Conservation (phyloP, 2,113 vertebrate species). For the Poeciliopsis retropinna region DNA sequence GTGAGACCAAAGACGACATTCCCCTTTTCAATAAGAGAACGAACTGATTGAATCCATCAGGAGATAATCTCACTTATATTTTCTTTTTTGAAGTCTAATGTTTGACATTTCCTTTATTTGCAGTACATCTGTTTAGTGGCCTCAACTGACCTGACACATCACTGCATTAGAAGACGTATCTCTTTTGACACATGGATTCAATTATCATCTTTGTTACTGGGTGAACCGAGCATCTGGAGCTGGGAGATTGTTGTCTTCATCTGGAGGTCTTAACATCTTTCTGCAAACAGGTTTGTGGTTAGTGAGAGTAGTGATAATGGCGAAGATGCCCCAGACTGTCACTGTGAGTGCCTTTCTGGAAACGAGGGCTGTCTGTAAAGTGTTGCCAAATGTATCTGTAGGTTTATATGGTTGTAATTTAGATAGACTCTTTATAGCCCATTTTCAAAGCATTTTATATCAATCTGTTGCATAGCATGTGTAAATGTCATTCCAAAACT, state of each 20-base stretch:
- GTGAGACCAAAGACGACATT: slow-evolving; percentile 50
- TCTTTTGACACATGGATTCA: slow-evolving; percentile 56
- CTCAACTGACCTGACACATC: slow-evolving; percentile 51
- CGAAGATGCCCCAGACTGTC: slow-evolving; percentile 15
- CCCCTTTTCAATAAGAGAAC: slow-evolving; percentile 37
- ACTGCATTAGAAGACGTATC: slow-evolving; percentile 46
- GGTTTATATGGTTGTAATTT: neutral
- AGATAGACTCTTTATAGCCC: neutral
- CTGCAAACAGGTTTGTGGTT: slow-evolving; percentile 29
- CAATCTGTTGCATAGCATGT: neutral
- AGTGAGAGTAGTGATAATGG: slow-evolving; percentile 42
- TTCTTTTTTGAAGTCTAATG: slow-evolving; percentile 40
- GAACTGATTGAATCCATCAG: slow-evolving; percentile 64
- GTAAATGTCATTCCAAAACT: neutral
- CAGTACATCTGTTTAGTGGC: slow-evolving; percentile 58
- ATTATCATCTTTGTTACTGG: slow-evolving; percentile 46
- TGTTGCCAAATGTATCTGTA: neutral
- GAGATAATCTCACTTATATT: slow-evolving; percentile 45
- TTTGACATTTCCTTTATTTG: slow-evolving; percentile 66
- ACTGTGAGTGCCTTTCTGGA: slow-evolving; percentile 13
- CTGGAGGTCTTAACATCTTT: slow-evolving; percentile 30
- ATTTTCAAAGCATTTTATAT: slow-evolving; percentile 4
- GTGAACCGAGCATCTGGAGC: slow-evolving; percentile 34
- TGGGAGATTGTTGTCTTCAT: slow-evolving; percentile 43
- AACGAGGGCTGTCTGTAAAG: neutral